Percentiles rank a stretch among this genome's conserved stretches.
Conservation (phyloP, 2,797 vertebrate genomes). For the Sorex maritimensis region DNA sequence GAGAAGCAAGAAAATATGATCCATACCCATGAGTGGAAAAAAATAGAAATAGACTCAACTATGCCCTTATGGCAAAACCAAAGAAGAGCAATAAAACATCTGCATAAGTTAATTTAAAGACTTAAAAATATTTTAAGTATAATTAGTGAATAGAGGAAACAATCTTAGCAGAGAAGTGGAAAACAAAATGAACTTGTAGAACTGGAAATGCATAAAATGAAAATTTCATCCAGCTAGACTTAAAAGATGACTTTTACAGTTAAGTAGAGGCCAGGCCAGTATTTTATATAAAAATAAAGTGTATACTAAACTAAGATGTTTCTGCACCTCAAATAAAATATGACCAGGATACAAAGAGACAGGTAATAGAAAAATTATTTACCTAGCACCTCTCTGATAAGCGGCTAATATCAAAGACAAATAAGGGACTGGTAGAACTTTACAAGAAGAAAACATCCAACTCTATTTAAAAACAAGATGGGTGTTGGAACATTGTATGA, state of each 20-base stretch:
- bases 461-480: no score
- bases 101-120: neutral
- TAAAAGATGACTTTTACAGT: neutral
- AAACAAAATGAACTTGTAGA: constrained; percentile 31
- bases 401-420: no score
- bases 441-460: no score
- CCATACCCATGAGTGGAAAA: neutral
- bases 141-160: neutral
- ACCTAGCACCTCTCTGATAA: no score
- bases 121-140: constrained; percentile 32
- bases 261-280: neutral
- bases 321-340: no score
- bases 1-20: constrained; percentile 18
- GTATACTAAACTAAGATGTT: no score
- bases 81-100: constrained; percentile 10
- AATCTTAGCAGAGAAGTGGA: constrained; percentile 2
- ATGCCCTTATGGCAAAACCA: neutral
- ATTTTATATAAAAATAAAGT: no score
- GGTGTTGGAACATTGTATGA: no score
- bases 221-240: neutral
- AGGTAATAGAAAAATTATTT: no score
- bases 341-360: no score
- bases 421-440: no score
- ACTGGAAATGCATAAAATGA: constrained; percentile 27
- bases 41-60: neutral